Evolutionary conservation across 1,140 invertebrate species (phyloP).

Genomic region (Harlomillsia oculata): DNA sequence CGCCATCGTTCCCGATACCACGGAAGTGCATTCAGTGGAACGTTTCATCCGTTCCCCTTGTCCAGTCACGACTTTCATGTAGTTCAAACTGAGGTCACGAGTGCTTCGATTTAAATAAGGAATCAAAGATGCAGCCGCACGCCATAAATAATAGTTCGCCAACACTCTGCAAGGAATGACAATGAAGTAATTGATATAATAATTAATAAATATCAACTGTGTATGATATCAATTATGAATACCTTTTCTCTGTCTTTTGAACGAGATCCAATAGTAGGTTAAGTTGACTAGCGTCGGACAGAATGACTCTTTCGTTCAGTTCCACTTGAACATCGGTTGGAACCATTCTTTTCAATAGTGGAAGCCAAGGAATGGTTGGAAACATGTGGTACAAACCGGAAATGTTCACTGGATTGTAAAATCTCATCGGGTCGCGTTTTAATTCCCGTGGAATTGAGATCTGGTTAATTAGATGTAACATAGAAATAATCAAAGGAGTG

Average conservation of each 20-base stretch:
- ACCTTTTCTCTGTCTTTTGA: conserved; percentile 49
- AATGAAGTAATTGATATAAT: background rate
- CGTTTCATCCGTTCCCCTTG: conserved; percentile 61
- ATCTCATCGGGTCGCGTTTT: conserved; percentile 73
- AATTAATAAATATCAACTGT: background rate
- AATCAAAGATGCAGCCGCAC: conserved; percentile 59
- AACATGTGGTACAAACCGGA: conserved; percentile 60
- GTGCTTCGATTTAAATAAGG: conserved; percentile 64
- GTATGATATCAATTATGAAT: background rate
- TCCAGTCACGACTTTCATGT: conserved; percentile 57
- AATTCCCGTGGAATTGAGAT: conserved; percentile 81
- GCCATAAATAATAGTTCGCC: conserved; percentile 76
- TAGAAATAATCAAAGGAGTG: background rate
- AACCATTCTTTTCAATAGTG: conserved; percentile 69
- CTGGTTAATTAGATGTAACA: conserved; percentile 42
- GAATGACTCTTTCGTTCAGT: conserved; percentile 63
- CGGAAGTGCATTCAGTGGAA: conserved; percentile 77
- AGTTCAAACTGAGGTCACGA: conserved; percentile 58
- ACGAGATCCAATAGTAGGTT: conserved; percentile 54
- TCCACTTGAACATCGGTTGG: conserved; percentile 49
- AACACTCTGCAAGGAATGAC: conserved; percentile 43
- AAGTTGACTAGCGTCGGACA: conserved; percentile 68
- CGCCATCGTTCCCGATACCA: no score
- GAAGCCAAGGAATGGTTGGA: conserved; percentile 64
- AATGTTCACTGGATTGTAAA: conserved; percentile 84